Conservation (phyloP, 2,888 invertebrate genomes). For the Drosophila birchii region DNA sequence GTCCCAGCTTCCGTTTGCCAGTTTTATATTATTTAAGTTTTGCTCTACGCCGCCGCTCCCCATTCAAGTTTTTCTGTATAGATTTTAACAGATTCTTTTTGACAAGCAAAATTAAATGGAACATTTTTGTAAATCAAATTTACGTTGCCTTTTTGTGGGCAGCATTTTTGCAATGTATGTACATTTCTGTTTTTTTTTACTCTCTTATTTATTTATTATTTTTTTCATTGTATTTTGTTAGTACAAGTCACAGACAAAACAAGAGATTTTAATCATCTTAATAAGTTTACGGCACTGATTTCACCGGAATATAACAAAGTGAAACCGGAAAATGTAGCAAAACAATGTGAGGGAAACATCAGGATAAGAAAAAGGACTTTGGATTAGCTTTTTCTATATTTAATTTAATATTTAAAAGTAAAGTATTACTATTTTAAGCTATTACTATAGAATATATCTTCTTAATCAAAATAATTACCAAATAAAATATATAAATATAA, state of each 20-base stretch:
- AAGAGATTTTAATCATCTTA: constrained; percentile 73
- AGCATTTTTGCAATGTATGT: constrained; percentile 13
- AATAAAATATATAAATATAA: no score
- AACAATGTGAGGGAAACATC: neutral
- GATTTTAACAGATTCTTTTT: constrained; percentile 60
- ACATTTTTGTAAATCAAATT: constrained; percentile 50
- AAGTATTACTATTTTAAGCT: no score
- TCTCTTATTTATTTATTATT: neutral
- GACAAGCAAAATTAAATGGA: constrained; percentile 50
- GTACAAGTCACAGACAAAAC: constrained; percentile 2
- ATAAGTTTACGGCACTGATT: constrained; percentile 68
- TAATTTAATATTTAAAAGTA: no score
- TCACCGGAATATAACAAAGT: constrained; percentile 24
- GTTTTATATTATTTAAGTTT: constrained; percentile 69
- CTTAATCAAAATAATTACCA: no score
- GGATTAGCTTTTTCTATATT: neutral
- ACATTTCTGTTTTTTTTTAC: neutral
- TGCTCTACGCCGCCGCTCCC: constrained; percentile 19
- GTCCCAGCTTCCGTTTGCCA: constrained; percentile 48
- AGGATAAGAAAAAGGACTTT: neutral
- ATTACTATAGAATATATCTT: no score
- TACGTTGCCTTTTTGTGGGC: constrained; percentile 25
- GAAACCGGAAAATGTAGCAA: constrained; percentile 25
- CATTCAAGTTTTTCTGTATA: constrained; percentile 42
- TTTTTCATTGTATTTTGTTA: neutral